Evolutionary conservation across 2,113 vertebrate species (phyloP).

Genomic region (Plotosus lineatus): DNA sequence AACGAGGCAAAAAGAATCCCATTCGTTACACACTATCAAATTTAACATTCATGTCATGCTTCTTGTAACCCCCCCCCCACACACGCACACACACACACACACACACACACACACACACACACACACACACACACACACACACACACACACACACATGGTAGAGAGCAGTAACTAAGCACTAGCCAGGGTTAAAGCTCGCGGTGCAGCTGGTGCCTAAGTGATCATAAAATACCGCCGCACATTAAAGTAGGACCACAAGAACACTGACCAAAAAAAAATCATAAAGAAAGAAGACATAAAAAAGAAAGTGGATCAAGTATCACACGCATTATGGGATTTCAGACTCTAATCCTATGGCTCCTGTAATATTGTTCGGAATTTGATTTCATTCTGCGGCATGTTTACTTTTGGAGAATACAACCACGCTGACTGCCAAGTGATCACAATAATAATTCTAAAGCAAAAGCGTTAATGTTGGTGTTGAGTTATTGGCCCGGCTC

Average conservation of each 20-base stretch:
- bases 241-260: background rate
- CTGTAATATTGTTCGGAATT: constrained; percentile 38
- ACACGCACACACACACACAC: background rate
- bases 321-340: constrained; percentile 43
- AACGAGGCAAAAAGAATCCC: constrained; percentile 1
- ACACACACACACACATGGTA: background rate
- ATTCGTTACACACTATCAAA: constrained; percentile 16
- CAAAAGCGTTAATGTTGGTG: constrained; percentile 52
- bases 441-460: constrained; percentile 56
- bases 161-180: constrained; percentile 1
- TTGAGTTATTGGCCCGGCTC: constrained; percentile 51
- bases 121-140: background rate
- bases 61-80: constrained; percentile 21
- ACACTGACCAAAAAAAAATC: background rate
- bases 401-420: constrained; percentile 47
- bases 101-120: background rate
- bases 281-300: background rate
- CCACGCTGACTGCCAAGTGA: constrained; percentile 38
- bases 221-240: background rate
- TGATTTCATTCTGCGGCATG: constrained; percentile 39
- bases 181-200: constrained; percentile 4
- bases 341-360: constrained; percentile 49
- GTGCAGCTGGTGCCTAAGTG: constrained; percentile 3
- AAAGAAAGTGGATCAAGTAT: constrained; percentile 36
- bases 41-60: background rate